Conservation (phyloP, 2,113 vertebrate genomes). For the Corythornis madagascariensis region DNA sequence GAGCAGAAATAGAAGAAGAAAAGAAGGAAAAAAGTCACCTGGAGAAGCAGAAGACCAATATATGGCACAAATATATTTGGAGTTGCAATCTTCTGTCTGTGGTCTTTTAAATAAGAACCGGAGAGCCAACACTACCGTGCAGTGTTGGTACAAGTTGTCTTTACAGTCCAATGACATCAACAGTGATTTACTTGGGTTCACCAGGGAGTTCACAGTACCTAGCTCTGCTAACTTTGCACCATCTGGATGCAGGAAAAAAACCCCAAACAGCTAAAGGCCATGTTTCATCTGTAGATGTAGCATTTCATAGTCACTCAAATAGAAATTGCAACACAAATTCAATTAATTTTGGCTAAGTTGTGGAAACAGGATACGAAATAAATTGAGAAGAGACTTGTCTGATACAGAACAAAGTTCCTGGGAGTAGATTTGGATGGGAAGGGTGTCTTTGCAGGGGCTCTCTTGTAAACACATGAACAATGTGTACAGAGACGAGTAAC, state of each 20-base stretch:
- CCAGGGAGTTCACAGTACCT: not conserved
- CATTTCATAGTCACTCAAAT: not conserved
- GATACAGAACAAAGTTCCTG: not conserved
- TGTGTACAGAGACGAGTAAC: not conserved
- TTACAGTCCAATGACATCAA: not conserved
- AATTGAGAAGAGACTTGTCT: not conserved
- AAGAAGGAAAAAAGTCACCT: not conserved
- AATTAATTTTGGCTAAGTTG: not conserved
- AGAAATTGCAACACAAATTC: not conserved
- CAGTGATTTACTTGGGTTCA: not conserved
- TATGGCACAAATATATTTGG: not conserved
- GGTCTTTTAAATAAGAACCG: not conserved
- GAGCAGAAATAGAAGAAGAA: not conserved
- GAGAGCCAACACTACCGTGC: not conserved
- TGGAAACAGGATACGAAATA: not conserved
- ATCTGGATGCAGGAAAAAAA: not conserved
- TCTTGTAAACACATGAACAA: not conserved
- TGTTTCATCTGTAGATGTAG: not conserved
- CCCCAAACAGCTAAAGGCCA: not conserved
- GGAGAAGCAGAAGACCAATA: not conserved
- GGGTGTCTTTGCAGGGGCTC: not conserved
- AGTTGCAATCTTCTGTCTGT: not conserved
- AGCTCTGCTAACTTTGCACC: not conserved
- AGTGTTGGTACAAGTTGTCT: not conserved
- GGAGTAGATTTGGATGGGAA: not conserved